Conservation (phyloP, 2,888 invertebrate species). For the Nezara viridula region DNA sequence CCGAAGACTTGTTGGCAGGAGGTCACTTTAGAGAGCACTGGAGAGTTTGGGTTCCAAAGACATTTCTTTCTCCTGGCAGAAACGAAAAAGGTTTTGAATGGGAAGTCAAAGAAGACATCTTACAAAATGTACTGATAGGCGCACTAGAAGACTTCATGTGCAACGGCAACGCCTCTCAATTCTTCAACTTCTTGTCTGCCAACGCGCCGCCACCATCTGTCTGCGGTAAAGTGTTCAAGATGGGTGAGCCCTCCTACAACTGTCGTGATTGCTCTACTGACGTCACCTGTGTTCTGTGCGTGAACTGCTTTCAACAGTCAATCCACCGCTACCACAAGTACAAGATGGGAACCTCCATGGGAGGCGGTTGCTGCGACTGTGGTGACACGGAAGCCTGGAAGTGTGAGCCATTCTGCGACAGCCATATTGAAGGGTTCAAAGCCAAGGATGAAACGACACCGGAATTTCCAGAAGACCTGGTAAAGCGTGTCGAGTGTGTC, state of each 20-base stretch:
- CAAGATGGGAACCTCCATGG: constrained; percentile 95
- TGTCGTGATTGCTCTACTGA: constrained; percentile 98
- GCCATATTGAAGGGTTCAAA: constrained; percentile 74
- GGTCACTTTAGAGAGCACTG: constrained; percentile 79
- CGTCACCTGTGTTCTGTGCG: constrained; percentile 97
- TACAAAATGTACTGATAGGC: constrained; percentile 78
- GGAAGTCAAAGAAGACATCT: constrained; percentile 81
- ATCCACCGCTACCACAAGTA: constrained; percentile 91
- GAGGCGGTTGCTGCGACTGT: constrained; percentile 97
- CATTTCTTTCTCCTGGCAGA: constrained; percentile 76
- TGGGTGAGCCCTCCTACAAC: constrained; percentile 97
- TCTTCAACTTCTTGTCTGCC: constrained; percentile 62
- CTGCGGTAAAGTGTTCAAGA: constrained; percentile 95
- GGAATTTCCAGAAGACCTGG: constrained; percentile 74
- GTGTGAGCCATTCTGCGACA: constrained; percentile 85
- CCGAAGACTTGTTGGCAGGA: constrained; percentile 65
- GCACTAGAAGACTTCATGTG: constrained; percentile 87
- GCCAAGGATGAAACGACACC: constrained; percentile 27
- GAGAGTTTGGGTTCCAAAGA: constrained; percentile 80
- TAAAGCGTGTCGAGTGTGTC: constrained; percentile 76
- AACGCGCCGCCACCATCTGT: constrained; percentile 80
- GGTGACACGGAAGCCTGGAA: constrained; percentile 96
- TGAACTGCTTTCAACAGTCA: constrained; percentile 96
- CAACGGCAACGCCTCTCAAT: constrained; percentile 73
- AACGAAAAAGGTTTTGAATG: constrained; percentile 80